Base-by-base conservation (phyloP, 2,888 invertebrate genomes). In the Lasioglossum pauxillum region DNA sequence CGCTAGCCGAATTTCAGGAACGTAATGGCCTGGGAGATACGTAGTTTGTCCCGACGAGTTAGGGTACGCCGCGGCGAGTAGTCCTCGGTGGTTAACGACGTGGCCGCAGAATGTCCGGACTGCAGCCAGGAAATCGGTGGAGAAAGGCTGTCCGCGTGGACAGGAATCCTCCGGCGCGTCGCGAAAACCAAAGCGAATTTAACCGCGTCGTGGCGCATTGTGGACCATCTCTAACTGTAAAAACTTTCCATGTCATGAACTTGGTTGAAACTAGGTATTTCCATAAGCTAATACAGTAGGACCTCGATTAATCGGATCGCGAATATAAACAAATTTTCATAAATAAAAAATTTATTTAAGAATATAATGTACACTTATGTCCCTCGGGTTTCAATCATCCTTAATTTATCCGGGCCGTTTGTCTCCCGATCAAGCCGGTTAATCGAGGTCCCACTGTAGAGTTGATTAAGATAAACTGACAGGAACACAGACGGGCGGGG, bases 141-240 rank as follows among this genome's bases (percentile, higher is more conserved):
- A 53, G 88, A 76, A 86, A 86, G 78, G 84, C 82, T 73, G 85
- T 74, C 87, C 85, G 88, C 90, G 88, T 86, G 88, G 86, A 87
- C 89, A 75, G 86, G 88, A 89, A 89, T 90, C 84, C 82, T 31
- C 64, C 64, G 64, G 7, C 64, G 64, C 64, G 31, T 64, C 64
- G 64, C 31, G 35, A 64, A 64, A 64, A 64, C 64, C 64, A 27
- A 64, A 64, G 27, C 31, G 64, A 64, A 64, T 64, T 64, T 64
- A 31, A 64, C 27, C 5, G 16, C 27, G 27, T 1, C 14, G 60
- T 27, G n/a, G 27, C 60, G 27, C 60, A 57, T n/a, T n/a, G 57
- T 53, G 1, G n/a, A 53, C 53, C 10, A 4, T 53, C n/a, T 10
- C 53, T n/a, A 53, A 10, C 0, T 53, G 19, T 4, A n/a, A 19